These are phyloP conservation scores for Dromaius novaehollandiae DNA, from an alignment of 2,113 vertebrate genomes.

Conservation along the genomic window DNA sequence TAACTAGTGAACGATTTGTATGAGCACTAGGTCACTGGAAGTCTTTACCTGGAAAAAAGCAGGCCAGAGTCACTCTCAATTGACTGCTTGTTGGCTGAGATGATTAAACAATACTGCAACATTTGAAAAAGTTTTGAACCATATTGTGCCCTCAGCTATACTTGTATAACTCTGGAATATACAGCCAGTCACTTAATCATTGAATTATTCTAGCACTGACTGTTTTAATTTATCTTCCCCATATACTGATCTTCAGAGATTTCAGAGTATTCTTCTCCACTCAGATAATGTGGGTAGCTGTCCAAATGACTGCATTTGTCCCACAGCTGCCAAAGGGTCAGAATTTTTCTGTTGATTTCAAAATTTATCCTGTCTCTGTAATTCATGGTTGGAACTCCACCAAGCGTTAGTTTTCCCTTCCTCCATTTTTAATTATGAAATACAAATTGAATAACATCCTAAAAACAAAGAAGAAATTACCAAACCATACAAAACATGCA, in stretches of 20 bases:
- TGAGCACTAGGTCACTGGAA: not conserved
- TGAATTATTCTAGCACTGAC: not conserved
- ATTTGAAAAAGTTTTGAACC: not conserved
- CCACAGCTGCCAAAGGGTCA: not conserved
- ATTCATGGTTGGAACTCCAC: not conserved
- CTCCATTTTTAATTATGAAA: not conserved
- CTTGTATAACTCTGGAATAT: not conserved
- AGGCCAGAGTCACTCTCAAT: not conserved
- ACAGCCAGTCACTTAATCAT: not conserved
- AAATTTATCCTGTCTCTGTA: not conserved
- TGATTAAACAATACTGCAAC: not conserved
- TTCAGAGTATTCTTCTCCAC: not conserved
- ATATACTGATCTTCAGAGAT: not conserved
- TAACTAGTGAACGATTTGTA: not conserved
- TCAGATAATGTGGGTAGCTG: not conserved
- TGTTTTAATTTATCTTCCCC: not conserved
- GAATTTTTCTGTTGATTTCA: not conserved
- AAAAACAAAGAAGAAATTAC: not conserved
- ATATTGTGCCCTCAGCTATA: not conserved
- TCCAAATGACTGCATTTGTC: not conserved
- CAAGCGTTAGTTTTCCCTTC: not conserved
- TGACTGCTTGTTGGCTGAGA: not conserved
- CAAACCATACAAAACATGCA: not conserved
- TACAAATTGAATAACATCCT: not conserved
- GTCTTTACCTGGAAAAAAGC: not conserved